phyloP scores from a whole-genome alignment of 92 coral and sea anemone species.

The Porites evermanni region DNA sequence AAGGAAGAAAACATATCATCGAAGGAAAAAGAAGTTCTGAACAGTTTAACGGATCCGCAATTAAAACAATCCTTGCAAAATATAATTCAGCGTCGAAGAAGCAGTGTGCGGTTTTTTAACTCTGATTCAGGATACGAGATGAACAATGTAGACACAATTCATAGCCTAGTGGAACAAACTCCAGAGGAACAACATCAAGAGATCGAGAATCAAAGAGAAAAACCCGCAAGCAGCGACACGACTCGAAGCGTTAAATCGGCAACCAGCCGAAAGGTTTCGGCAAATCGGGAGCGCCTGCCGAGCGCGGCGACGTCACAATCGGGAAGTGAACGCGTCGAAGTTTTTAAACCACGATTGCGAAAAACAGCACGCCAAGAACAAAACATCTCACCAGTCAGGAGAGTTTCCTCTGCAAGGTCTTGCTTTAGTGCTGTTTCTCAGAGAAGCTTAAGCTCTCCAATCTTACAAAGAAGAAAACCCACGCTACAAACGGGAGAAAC shows the following conservation, averaged over 20 bases:
- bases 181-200: not conserved
- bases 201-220: not conserved
- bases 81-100: conserved; percentile 70
- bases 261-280: not conserved
- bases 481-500: conserved; percentile 64
- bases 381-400: not conserved
- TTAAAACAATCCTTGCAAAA: conserved; percentile 78
- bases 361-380: not conserved
- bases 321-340: conserved; percentile 1
- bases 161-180: conserved; percentile 29
- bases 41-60: conserved; percentile 62
- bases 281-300: conserved; percentile 9
- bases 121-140: conserved; percentile 40
- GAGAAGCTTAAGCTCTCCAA: conserved; percentile 15
- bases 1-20: conserved; percentile 30
- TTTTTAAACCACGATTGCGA: not conserved
- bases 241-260: not conserved
- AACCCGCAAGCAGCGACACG: not conserved
- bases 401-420: conserved; percentile 33
- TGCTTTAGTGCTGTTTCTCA: conserved; percentile 17
- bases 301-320: conserved; percentile 8
- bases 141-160: conserved; percentile 27
- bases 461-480: conserved; percentile 6
- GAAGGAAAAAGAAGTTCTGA: conserved; percentile 68
- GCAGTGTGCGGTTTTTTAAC: conserved; percentile 52